phyloP scores from a whole-genome alignment of 2,113 vertebrate genomes.

The Oryzias melastigma region DNA sequence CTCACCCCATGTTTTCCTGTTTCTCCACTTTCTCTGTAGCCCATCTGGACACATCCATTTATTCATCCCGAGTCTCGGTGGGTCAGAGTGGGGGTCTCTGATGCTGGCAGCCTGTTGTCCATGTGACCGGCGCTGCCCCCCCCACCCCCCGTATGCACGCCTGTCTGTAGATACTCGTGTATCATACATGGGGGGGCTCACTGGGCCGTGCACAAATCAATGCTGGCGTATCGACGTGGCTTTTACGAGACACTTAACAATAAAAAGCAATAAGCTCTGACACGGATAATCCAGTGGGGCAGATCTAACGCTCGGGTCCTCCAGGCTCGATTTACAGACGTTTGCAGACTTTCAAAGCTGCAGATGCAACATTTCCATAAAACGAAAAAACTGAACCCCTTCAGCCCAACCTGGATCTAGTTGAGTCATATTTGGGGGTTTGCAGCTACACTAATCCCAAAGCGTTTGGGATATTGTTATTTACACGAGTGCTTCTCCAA shows the following conservation, averaged over 20 bases:
- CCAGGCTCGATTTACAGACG: constrained; percentile 54
- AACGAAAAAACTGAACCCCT: constrained; percentile 14
- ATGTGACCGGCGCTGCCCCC: constrained; percentile 16
- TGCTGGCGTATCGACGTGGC: constrained; percentile 59
- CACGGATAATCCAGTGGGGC: constrained; percentile 62
- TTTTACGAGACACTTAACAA: constrained; percentile 72
- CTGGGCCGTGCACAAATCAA: constrained; percentile 58
- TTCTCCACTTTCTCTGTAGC: constrained; percentile 18
- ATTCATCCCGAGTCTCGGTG: constrained; percentile 38
- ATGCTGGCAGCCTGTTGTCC: constrained; percentile 41
- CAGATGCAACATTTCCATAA: constrained; percentile 57
- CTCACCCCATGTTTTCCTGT: constrained; percentile 16
- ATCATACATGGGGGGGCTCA: constrained; percentile 32
- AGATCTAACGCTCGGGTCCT: constrained; percentile 62
- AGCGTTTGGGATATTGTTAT: too few relatives aligned
- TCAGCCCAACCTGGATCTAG: too few relatives aligned
- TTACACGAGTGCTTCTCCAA: too few relatives aligned
- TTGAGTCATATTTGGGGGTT: constrained; percentile 42
- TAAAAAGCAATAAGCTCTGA: constrained; percentile 71
- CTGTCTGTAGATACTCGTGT: constrained; percentile 6
- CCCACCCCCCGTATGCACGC: neutral
- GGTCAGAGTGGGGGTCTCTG: constrained; percentile 42
- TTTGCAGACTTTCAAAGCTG: constrained; percentile 44
- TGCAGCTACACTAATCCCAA: constrained; percentile 28
- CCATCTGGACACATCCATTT: constrained; percentile 62